These are phyloP conservation scores for Drosophila nigromelanica DNA, from an alignment of 1,140 invertebrate genomes.

Conservation along the genomic window DNA sequence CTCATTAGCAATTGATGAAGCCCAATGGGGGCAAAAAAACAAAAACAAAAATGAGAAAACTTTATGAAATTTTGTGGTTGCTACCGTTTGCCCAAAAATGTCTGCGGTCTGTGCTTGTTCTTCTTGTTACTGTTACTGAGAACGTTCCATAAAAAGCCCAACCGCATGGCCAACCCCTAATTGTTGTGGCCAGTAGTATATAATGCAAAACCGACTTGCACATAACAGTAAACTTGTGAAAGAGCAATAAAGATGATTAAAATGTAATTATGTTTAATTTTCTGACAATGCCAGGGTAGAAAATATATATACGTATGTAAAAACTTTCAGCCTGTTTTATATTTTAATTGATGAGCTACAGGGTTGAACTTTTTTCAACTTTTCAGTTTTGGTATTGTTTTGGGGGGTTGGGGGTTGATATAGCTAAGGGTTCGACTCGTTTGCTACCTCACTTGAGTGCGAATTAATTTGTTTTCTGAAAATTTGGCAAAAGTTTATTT, in stretches of 20 bases:
- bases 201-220: conserved; percentile 65
- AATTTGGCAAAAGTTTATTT: conserved; percentile 65
- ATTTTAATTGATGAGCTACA: conserved; percentile 79
- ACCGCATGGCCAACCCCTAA: conserved; percentile 77
- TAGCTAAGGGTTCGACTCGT: no score
- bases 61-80: conserved; percentile 82
- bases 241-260: conserved; percentile 83
- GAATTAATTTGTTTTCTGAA: conserved; percentile 78
- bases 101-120: conserved; percentile 45
- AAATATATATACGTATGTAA: conserved; percentile 18
- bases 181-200: conserved; percentile 69
- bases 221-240: conserved; percentile 79
- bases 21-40: conserved; percentile 39
- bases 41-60: conserved; percentile 47
- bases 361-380: conserved; percentile 78
- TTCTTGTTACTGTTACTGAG: neutral
- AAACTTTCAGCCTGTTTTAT: conserved; percentile 47
- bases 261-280: conserved; percentile 83
- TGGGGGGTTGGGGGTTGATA: neutral
- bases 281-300: conserved; percentile 55
- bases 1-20: conserved; percentile 82
- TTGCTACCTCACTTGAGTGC: conserved; percentile 62
- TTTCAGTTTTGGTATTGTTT: conserved; percentile 36
- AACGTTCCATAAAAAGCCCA: conserved; percentile 64
- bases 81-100: conserved; percentile 74